Evolutionary conservation across 2,888 invertebrate genomes (phyloP).

Genomic region (Apomyelois bistriatella): DNA sequence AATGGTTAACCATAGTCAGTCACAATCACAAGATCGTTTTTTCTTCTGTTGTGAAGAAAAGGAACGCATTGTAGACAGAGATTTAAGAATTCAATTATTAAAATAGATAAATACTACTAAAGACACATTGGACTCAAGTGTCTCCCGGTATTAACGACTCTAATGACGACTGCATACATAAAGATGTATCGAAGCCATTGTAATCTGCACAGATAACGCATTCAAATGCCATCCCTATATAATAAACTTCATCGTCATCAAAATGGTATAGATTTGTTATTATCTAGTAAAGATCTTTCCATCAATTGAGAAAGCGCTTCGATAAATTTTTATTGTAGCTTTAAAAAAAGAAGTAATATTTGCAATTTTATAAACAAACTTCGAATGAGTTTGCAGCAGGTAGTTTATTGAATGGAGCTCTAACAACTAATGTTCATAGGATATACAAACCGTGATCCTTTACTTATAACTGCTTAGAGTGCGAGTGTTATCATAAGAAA

Average conservation of each 20-base stretch:
- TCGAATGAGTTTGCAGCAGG: conserved; percentile 14
- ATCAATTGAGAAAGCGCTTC: no score
- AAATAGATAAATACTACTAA: neutral
- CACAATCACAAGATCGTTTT: conserved; percentile 4
- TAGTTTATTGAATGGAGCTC: conserved; percentile 27
- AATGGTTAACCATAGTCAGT: neutral
- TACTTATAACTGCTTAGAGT: conserved; percentile 71
- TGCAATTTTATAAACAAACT: neutral
- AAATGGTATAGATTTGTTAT: no score
- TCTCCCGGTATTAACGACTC: neutral
- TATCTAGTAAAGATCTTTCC: no score
- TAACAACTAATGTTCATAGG: conserved; percentile 30
- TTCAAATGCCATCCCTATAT: no score
- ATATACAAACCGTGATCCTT: conserved; percentile 50
- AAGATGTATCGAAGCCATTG: neutral
- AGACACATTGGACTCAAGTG: neutral
- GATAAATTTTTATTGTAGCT: neutral
- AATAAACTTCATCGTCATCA: no score
- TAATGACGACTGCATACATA: neutral
- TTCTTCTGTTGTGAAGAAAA: neutral
- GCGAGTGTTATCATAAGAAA: conserved; percentile 79
- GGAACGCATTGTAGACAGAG: neutral
- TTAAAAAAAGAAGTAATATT: neutral
- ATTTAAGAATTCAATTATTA: neutral
- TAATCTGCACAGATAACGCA: neutral